phyloP scores from a whole-genome alignment of 2,113 vertebrate species.

The Castor canadensis region DNA sequence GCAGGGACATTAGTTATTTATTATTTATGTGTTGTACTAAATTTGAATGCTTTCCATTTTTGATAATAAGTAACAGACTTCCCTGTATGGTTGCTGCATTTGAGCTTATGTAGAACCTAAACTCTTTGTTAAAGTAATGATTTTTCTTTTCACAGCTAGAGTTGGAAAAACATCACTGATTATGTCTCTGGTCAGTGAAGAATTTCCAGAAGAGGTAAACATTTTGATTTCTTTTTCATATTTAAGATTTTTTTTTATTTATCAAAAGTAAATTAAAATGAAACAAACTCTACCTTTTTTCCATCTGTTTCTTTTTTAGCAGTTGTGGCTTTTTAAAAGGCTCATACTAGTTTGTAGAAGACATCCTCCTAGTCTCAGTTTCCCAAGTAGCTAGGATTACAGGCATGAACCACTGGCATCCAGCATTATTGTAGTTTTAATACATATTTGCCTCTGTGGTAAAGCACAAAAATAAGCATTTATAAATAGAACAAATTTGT shows the following conservation, averaged over 20 bases:
- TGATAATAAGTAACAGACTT: background rate
- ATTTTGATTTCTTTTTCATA: constrained; percentile 64
- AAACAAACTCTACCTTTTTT: background rate
- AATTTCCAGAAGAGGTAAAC: constrained; percentile 97
- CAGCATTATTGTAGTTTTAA: background rate
- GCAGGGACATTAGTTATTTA: too few relatives aligned
- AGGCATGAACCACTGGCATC: background rate
- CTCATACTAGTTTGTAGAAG: background rate
- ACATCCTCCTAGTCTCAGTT: too few relatives aligned
- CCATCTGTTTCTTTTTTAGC: background rate
- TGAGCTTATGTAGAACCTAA: background rate
- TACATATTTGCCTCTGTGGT: constrained; percentile 5
- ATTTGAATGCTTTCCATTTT: constrained; percentile 37
- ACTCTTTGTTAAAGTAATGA: constrained; percentile 68
- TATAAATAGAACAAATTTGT: background rate
- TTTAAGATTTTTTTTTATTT: background rate
- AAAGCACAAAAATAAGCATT: constrained; percentile 40
- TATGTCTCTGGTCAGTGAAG: constrained; percentile 99
- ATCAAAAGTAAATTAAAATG: constrained; percentile 43
- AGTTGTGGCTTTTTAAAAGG: background rate
- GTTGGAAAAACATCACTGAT: constrained; percentile 99
- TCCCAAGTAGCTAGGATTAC: too few relatives aligned
- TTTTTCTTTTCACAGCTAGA: constrained; percentile 91
- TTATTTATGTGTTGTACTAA: constrained; percentile 15
- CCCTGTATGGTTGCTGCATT: background rate